Evolutionary conservation across 1,140 invertebrate genomes (phyloP).

Genomic region (Geopemphigus sp.): DNA sequence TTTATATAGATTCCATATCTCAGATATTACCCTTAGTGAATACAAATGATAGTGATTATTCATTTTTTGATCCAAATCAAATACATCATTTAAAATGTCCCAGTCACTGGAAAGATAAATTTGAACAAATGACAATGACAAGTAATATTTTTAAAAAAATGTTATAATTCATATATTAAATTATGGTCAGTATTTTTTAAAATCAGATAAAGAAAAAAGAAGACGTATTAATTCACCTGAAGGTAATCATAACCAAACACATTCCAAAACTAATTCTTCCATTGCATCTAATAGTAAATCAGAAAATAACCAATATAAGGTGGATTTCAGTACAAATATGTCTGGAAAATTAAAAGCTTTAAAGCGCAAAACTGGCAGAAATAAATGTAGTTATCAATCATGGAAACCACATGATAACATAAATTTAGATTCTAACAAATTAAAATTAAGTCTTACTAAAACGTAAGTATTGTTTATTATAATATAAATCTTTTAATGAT

Average conservation of each 20-base stretch:
- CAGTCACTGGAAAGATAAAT: background rate
- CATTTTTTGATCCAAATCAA: background rate
- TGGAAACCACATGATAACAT: background rate
- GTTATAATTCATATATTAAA: background rate
- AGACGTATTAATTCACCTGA: background rate
- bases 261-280: background rate
- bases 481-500: background rate
- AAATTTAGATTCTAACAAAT: background rate
- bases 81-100: background rate
- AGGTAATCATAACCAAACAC: background rate
- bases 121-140: background rate
- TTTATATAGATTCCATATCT: background rate
- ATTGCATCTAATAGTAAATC: background rate
- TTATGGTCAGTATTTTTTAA: background rate
- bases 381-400: background rate
- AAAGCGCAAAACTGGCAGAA: background rate
- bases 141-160: background rate
- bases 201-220: background rate
- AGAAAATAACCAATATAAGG: background rate
- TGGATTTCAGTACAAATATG: background rate
- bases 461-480: background rate
- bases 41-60: background rate
- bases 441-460: background rate
- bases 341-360: background rate
- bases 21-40: background rate